Percentiles rank a stretch among this genome's conserved stretches.
These are phyloP conservation scores for Heliconius cydno DNA, from an alignment of 2,888 invertebrate species.

Conservation along the genomic window DNA sequence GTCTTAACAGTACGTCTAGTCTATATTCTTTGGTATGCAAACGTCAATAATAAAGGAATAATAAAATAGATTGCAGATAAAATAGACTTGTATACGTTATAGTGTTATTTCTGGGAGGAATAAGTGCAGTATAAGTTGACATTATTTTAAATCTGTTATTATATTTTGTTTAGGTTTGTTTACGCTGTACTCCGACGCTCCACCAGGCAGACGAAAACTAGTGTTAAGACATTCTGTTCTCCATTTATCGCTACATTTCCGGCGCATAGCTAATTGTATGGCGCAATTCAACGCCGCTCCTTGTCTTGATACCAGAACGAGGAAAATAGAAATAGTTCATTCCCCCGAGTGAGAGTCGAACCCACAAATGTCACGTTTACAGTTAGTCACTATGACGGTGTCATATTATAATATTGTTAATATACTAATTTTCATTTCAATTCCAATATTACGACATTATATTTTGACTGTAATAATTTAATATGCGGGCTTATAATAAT, in stretches of 20 bases:
- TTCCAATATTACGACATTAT: not conserved
- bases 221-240: no score
- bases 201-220: not conserved
- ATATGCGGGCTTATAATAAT: not conserved
- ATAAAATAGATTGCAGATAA: no score
- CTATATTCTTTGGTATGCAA: not conserved
- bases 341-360: not conserved
- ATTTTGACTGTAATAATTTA: not conserved
- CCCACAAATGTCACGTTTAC: not conserved
- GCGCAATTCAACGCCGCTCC: no score
- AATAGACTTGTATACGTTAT: no score
- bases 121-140: no score
- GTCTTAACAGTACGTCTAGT: not conserved
- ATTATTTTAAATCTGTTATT: no score
- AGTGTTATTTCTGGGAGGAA: no score
- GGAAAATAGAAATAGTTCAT: not conserved
- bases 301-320: not conserved
- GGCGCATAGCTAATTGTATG: not conserved
- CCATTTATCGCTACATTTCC: no score
- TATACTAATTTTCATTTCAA: not conserved
- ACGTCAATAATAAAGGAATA: no score
- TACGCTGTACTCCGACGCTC: no score
- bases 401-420: not conserved
- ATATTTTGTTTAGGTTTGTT: not conserved
- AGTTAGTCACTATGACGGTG: not conserved